Conservation (phyloP, 2,888 invertebrate species). For the Meteorus colon region DNA sequence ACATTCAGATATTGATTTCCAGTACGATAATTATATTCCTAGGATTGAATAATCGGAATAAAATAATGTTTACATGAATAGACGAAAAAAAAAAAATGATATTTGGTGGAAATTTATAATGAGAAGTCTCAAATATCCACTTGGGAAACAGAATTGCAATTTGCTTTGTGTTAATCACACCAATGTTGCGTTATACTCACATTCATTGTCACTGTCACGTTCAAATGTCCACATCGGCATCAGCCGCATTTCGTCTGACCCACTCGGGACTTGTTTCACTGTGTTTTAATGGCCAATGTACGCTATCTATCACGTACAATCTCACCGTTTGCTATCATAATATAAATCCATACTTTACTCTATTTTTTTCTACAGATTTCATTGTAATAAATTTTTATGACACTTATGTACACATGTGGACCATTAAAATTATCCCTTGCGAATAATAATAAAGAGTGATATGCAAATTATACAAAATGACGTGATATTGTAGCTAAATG, state of each 20-base stretch:
- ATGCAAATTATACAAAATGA: neutral
- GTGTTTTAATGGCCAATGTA: neutral
- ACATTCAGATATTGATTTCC: too few relatives aligned
- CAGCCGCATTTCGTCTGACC: neutral
- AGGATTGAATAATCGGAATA: too few relatives aligned
- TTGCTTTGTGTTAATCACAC: neutral
- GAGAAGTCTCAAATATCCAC: too few relatives aligned
- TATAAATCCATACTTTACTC: too few relatives aligned
- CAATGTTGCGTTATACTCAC: neutral
- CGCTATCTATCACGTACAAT: neutral
- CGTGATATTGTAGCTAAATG: neutral
- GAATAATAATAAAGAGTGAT: neutral
- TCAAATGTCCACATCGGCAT: neutral
- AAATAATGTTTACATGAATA: too few relatives aligned
- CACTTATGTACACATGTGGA: neutral
- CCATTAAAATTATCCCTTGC: neutral
- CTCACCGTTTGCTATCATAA: neutral
- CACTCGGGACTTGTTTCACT: slow-evolving; percentile 12
- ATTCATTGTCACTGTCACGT: neutral
- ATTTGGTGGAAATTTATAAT: too few relatives aligned
- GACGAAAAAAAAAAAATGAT: too few relatives aligned
- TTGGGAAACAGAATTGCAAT: too few relatives aligned
- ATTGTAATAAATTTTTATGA: neutral
- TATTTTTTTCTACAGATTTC: neutral
- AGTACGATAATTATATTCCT: too few relatives aligned